Percentiles rank a stretch among this genome's conserved stretches.
These are phyloP conservation scores for Notocelia uddmanniana DNA, from an alignment of 2,888 invertebrate species.

Conservation along the genomic window DNA sequence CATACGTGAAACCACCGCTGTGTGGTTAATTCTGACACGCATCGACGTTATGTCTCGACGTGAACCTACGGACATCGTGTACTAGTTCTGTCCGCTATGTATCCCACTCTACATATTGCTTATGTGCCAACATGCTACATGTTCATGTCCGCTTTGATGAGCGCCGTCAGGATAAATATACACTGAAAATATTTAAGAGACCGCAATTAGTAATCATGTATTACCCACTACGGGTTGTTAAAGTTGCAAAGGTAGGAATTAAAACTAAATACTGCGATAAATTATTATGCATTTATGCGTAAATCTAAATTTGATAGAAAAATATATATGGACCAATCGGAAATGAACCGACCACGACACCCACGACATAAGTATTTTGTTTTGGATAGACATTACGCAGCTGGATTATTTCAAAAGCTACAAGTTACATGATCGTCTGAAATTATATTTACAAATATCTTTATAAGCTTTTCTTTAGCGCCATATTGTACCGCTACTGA, in stretches of 20 bases:
- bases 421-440: no score
- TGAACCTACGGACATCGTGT: conserved; percentile 18
- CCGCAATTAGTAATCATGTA: no score
- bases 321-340: no score
- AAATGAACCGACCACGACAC: no score
- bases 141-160: background rate
- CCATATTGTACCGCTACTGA: no score
- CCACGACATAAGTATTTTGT: no score
- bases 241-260: no score
- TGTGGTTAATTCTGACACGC: conserved; percentile 16
- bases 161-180: background rate
- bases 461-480: no score
- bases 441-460: background rate
- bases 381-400: no score
- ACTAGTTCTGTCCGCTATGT: conserved; percentile 17
- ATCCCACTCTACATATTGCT: conserved; percentile 13
- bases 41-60: conserved; percentile 9
- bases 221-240: no score
- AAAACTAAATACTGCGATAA: no score
- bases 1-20: background rate
- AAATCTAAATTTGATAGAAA: background rate
- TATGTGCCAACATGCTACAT: background rate
- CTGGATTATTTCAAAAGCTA: no score
- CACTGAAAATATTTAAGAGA: conserved; percentile 3
- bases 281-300: background rate